Base-by-base conservation (phyloP, 2,888 invertebrate genomes). In the Eugnorisma glareosa region DNA sequence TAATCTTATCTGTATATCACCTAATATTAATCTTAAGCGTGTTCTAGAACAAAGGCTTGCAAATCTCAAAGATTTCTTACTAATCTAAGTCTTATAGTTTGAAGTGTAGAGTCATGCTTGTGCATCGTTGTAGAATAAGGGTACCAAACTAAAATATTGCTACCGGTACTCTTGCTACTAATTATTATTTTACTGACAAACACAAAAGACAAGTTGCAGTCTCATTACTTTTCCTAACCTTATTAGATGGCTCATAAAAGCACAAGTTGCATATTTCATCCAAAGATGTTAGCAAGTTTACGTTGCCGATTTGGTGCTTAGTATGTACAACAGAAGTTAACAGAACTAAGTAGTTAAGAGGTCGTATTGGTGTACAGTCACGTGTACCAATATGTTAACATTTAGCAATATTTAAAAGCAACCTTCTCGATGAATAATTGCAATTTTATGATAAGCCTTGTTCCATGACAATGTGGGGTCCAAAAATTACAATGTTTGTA, bases 1-100 rank as follows among this genome's bases (percentile, higher is more conserved):
- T 92, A 89, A 82, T 68, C n/a, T 66, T 28, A 40, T 66, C 13
- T 64, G 0, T 67, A 66, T 68, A 59, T 69, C 51, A 54, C 28
- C 21, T 64, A 40, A 40, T 48, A 67, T n/a, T 77, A 66, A 73
- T 73, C 21, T 64, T 40, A 40, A 21, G 31, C 37, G n/a, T 21
- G 24, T 77, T 57, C 35, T 74, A 75, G 21, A 51, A 45, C 5
- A 40, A 51, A 51, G 35, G 24, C 31, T 51, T 48, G 10, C 18
- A 45, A 54, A 57, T 57, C 28, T 45, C 21, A 28, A 28, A 66
- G 1, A 48, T 48, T 8, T 48, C 18, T 48, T 7, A n/a, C 6
- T 40, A 24, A 54, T 79, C 21, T 61, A n/a, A 63, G 24, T 35
- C 13, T 69, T 43, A 28, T 37, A 15, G 18, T 43, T 59, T 79